phyloP scores from a whole-genome alignment of 2,797 vertebrate genomes.

The Alauda arvensis region DNA sequence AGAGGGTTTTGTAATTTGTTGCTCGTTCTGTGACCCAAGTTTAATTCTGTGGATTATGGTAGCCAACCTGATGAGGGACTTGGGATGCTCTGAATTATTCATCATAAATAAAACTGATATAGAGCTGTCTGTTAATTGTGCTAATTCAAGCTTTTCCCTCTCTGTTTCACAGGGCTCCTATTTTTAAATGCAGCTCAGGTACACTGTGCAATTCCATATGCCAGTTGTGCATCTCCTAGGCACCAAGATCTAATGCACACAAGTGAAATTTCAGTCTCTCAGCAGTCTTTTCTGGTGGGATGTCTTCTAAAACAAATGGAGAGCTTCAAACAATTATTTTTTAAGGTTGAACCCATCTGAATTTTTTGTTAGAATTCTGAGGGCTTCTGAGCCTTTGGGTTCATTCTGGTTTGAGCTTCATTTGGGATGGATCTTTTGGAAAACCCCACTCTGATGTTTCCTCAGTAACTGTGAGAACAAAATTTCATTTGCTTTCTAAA shows the following conservation, averaged over 20 bases:
- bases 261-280: background rate
- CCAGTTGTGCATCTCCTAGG: background rate
- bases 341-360: background rate
- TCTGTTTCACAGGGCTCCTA: background rate
- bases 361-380: background rate
- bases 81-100: background rate
- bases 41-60: background rate
- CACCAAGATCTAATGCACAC: background rate
- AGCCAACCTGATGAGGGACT: background rate
- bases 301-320: background rate
- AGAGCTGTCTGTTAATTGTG: background rate
- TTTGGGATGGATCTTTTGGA: background rate
- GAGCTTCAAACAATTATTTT: background rate
- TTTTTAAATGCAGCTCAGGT: constrained; percentile 14
- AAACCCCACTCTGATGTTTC: background rate
- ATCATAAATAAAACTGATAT: background rate
- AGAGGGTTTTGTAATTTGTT: background rate
- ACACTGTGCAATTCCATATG: background rate
- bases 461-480: background rate
- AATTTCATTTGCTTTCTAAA: background rate
- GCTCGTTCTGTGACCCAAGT: background rate
- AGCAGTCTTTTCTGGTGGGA: background rate
- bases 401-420: background rate
- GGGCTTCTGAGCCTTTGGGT: background rate
- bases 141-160: background rate